Conservation (phyloP, 2,113 vertebrate species). For the Mustela lutreola region DNA sequence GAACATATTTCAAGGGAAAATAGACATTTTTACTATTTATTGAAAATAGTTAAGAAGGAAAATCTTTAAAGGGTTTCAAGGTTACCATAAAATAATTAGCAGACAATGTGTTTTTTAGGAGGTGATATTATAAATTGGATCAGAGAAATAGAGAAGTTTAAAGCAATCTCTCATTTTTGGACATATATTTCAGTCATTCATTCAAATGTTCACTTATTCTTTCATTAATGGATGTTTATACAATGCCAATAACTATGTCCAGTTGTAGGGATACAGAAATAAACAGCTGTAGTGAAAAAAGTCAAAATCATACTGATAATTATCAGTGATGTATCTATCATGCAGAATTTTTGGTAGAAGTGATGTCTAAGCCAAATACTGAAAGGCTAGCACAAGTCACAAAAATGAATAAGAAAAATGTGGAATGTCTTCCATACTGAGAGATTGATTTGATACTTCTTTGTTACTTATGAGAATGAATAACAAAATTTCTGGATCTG, state of each 20-base stretch:
- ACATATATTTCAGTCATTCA: not conserved
- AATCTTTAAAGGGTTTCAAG: constrained; percentile 22
- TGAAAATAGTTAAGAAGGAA: constrained; percentile 2
- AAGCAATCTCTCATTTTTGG: not conserved
- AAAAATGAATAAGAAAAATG: not conserved
- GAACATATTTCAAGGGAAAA: not conserved
- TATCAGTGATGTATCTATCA: not conserved
- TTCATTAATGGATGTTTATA: not conserved
- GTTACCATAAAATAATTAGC: constrained; percentile 21
- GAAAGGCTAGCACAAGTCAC: not conserved
- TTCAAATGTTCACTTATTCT: not conserved
- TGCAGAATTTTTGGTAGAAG: not conserved
- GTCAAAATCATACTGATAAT: not conserved
- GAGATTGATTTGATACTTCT: not conserved
- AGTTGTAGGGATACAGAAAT: not conserved
- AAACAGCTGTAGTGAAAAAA: not conserved
- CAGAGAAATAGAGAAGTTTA: not conserved
- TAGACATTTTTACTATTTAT: constrained; percentile 2
- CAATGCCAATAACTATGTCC: not conserved
- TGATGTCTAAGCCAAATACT: not conserved
- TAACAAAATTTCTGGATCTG: not conserved
- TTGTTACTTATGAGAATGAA: not conserved
- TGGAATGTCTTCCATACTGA: not conserved
- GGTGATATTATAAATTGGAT: not conserved
- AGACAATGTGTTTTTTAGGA: not conserved